Conservation (phyloP, 35 echinoderm and acorn worm species). For the Strongylocentrotus purpuratus region DNA sequence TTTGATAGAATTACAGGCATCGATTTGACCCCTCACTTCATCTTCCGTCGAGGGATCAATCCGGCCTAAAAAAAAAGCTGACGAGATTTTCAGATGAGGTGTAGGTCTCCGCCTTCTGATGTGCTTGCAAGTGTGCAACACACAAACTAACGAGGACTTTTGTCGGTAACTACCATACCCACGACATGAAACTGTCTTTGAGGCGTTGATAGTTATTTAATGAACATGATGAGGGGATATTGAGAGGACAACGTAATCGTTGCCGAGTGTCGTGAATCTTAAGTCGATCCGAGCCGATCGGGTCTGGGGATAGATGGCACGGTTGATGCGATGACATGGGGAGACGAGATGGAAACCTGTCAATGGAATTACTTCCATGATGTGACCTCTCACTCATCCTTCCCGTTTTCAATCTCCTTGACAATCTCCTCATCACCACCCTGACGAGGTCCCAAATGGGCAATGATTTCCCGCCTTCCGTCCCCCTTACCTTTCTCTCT, state of each 20-base stretch:
- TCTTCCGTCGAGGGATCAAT: neutral
- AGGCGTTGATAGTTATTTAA: slow-evolving; percentile 3
- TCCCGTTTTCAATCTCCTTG: neutral
- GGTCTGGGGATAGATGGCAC: neutral
- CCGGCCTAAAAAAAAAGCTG: neutral
- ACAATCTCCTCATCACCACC: slow-evolving; percentile 10
- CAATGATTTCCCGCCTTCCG: slow-evolving; percentile 13
- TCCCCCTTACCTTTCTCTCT: neutral
- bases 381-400: slow-evolving; percentile 27
- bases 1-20: slow-evolving; percentile 11
- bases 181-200: neutral
- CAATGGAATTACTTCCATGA: slow-evolving; percentile 29
- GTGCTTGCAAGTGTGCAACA: neutral
- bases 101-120: neutral
- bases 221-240: neutral
- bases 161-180: neutral
- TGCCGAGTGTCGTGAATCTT: neutral
- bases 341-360: neutral
- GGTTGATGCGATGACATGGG: neutral
- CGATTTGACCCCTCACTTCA: slow-evolving; percentile 16
- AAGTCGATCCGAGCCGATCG: neutral
- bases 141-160: neutral
- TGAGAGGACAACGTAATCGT: neutral
- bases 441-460: slow-evolving; percentile 29
- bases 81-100: neutral